Conservation (phyloP, 2,888 invertebrate genomes). For the Acanthoscelides obtectus region DNA sequence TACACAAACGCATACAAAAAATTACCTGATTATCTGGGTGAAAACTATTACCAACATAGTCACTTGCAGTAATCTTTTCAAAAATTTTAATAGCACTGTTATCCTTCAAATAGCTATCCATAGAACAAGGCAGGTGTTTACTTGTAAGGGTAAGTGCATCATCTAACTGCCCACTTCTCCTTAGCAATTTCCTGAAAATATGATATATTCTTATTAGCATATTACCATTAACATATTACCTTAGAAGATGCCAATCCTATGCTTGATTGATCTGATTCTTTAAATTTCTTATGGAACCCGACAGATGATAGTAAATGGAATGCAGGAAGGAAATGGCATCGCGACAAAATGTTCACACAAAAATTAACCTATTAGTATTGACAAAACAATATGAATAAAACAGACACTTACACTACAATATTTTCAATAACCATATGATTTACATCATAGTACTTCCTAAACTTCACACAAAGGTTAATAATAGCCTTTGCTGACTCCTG, state of each 20-base stretch:
- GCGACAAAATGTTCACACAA: too few relatives aligned
- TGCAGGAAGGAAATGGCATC: too few relatives aligned
- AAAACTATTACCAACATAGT: constrained; percentile 26
- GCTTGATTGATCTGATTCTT: too few relatives aligned
- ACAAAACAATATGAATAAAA: not conserved
- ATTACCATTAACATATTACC: too few relatives aligned
- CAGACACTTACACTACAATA: constrained; percentile 21
- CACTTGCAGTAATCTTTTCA: constrained; percentile 22
- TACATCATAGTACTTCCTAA: constrained; percentile 16
- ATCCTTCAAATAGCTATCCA: constrained; percentile 18
- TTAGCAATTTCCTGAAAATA: constrained; percentile 21
- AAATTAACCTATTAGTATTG: too few relatives aligned
- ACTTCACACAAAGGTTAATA: constrained; percentile 19
- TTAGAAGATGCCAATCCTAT: too few relatives aligned
- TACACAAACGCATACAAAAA: too few relatives aligned
- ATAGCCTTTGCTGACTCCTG: constrained; percentile 20
- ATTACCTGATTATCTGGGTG: too few relatives aligned
- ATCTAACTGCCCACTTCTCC: constrained; percentile 17
- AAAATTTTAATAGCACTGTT: constrained; percentile 13
- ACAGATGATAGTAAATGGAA: too few relatives aligned
- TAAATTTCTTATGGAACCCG: too few relatives aligned
- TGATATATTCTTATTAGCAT: not conserved
- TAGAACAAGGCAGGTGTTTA: constrained; percentile 17
- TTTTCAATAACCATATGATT: constrained; percentile 21
- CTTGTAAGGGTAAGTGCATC: constrained; percentile 18